Conservation (phyloP, 2,797 vertebrate species). For the Hoplostethus atlanticus region DNA sequence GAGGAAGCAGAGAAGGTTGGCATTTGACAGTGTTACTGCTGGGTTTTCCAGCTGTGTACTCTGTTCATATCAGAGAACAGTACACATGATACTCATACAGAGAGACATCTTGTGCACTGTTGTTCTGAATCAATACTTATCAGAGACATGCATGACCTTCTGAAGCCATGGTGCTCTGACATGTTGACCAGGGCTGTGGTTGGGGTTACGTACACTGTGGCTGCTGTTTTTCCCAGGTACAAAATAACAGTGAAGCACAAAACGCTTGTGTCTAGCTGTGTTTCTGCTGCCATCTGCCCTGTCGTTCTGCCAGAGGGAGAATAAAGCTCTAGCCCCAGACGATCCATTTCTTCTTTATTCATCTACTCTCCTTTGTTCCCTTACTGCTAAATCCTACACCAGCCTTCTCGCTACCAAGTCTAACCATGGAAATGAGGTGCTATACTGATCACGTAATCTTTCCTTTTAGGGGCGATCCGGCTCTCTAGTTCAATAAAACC, state of each 20-base stretch:
- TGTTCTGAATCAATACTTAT: not conserved
- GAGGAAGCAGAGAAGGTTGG: conserved; percentile 25
- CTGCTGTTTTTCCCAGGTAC: conserved; percentile 9
- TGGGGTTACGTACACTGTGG: not conserved
- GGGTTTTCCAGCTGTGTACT: conserved; percentile 21
- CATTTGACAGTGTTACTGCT: conserved; percentile 17
- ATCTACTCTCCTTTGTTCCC: conserved; percentile 17
- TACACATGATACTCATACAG: not conserved
- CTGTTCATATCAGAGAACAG: conserved; percentile 10
- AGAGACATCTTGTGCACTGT: conserved; percentile 12
- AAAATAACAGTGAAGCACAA: conserved; percentile 17
- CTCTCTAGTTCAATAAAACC: conserved; percentile 4
- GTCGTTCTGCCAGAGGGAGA: conserved; percentile 29
- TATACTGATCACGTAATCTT: not conserved
- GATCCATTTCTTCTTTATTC: conserved; percentile 46
- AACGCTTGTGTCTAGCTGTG: conserved; percentile 19
- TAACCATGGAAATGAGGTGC: conserved; percentile 8
- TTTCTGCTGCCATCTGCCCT: conserved; percentile 38
- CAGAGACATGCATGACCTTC: not conserved
- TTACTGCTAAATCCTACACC: conserved; percentile 22
- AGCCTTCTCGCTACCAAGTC: not conserved
- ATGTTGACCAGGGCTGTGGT: conserved; percentile 13
- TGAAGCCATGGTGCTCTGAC: not conserved
- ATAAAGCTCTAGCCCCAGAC: conserved; percentile 32
- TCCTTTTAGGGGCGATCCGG: not conserved